These are phyloP conservation scores for Stichodactyla mertensii DNA, from an alignment of 64 coral and sea anemone species.

Conservation along the genomic window DNA sequence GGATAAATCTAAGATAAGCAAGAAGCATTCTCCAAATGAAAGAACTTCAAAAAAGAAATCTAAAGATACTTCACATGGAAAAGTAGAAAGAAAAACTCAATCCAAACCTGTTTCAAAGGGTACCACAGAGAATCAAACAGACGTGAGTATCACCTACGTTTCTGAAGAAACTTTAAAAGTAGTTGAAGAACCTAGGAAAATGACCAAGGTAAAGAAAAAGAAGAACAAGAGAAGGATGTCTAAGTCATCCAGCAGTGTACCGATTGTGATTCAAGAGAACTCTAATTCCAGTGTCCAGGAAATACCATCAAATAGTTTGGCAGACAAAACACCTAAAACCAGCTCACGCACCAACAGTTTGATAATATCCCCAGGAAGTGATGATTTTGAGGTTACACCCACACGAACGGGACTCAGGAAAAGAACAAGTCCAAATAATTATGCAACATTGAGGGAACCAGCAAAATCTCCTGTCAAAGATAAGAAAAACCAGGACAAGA, in stretches of 20 bases:
- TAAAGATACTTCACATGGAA: background rate
- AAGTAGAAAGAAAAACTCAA: background rate
- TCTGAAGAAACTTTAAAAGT: background rate
- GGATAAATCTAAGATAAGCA: background rate
- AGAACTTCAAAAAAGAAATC: background rate
- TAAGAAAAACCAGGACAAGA: background rate
- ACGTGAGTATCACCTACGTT: background rate
- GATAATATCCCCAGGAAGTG: slow-evolving; percentile 10
- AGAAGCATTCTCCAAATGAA: background rate
- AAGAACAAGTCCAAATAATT: background rate
- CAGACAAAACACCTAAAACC: background rate
- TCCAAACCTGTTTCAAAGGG: background rate
- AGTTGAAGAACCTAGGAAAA: slow-evolving; percentile 1
- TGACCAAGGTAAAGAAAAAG: slow-evolving; percentile 18
- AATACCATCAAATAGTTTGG: background rate
- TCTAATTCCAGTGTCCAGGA: background rate
- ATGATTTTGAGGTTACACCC: slow-evolving; percentile 17
- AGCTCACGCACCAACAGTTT: too few species aligned
- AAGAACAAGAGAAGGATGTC: background rate
- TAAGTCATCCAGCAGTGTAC: too few species aligned
- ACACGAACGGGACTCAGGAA: slow-evolving; percentile 15
- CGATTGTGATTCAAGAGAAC: background rate
- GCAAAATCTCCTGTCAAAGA: background rate
- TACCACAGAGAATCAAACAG: too few species aligned
- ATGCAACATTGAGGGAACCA: background rate